phyloP scores from a whole-genome alignment of 2,888 invertebrate species.

The Iselma pallidipennis region DNA sequence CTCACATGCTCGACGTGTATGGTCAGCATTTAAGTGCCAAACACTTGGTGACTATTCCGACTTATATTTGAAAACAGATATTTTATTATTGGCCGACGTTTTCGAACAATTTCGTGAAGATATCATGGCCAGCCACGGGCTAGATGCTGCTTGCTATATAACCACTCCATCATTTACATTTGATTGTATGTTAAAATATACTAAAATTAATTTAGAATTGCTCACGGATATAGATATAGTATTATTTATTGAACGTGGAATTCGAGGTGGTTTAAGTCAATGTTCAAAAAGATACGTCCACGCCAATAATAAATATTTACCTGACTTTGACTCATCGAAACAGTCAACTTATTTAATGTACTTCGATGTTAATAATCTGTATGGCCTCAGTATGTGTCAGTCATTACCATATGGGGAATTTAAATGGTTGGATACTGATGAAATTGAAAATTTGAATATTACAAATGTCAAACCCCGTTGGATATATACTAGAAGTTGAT shows the following conservation, averaged over 20 bases:
- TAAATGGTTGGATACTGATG: no score
- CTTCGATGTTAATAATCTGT: constrained; percentile 19
- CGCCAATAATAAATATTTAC: constrained; percentile 48
- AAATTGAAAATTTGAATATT: no score
- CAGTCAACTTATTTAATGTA: not conserved
- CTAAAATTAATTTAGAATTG: constrained; percentile 33
- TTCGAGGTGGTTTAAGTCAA: constrained; percentile 43
- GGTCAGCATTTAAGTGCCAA: constrained; percentile 40
- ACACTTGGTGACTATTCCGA: constrained; percentile 46
- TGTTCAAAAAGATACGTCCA: constrained; percentile 38
- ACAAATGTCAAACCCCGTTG: no score
- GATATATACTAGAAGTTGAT: no score
- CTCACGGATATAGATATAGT: constrained; percentile 43
- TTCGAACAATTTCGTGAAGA: constrained; percentile 48
- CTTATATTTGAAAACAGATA: constrained; percentile 47
- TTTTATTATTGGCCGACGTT: constrained; percentile 46
- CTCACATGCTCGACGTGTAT: constrained; percentile 43
- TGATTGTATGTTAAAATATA: constrained; percentile 40
- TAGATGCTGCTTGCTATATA: constrained; percentile 42
- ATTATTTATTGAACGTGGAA: constrained; percentile 39
- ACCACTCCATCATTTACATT: constrained; percentile 40
- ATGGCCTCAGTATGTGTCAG: no score
- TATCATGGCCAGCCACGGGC: constrained; percentile 37
- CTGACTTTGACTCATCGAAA: constrained; percentile 26
- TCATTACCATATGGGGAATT: no score